A percentile compares a stretch with the other conserved stretches of the same genome.
Conservation (phyloP, 2,113 vertebrate genomes). For the Sarotherodon lohbergeri region DNA sequence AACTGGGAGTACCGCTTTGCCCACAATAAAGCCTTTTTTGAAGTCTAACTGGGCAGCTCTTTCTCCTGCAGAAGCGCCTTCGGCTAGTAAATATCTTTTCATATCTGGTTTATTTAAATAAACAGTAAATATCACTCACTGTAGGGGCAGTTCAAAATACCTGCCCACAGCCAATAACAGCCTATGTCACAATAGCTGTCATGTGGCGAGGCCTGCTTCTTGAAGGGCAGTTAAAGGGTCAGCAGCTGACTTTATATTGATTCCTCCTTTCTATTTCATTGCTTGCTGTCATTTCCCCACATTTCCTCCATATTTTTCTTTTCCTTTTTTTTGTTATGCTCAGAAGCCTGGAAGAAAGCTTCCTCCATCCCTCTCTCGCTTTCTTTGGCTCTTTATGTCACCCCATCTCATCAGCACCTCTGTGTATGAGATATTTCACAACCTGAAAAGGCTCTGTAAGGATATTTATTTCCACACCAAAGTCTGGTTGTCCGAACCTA, state of each 20-base stretch:
- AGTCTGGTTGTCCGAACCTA: background rate
- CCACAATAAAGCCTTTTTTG: background rate
- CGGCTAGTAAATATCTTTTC: background rate
- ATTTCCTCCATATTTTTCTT: background rate
- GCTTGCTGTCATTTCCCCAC: background rate
- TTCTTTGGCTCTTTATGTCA: background rate
- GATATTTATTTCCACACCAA: constrained; percentile 17
- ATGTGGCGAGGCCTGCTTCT: background rate
- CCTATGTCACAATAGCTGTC: background rate
- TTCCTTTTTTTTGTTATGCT: background rate
- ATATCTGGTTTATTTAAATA: background rate
- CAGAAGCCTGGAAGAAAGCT: background rate
- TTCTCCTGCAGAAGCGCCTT: background rate
- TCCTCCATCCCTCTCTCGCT: background rate
- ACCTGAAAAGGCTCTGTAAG: constrained; percentile 12
- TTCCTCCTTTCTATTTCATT: background rate
- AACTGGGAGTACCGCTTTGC: background rate
- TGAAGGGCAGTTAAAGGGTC: background rate
- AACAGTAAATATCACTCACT: background rate
- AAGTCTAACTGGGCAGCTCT: background rate
- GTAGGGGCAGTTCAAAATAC: background rate
- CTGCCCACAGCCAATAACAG: background rate
- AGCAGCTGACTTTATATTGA: background rate
- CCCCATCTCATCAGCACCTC: background rate
- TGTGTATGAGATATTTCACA: constrained; percentile 2